Evolutionary conservation across 2,888 invertebrate species (phyloP).

Genomic region (Agrilus biguttatus): DNA sequence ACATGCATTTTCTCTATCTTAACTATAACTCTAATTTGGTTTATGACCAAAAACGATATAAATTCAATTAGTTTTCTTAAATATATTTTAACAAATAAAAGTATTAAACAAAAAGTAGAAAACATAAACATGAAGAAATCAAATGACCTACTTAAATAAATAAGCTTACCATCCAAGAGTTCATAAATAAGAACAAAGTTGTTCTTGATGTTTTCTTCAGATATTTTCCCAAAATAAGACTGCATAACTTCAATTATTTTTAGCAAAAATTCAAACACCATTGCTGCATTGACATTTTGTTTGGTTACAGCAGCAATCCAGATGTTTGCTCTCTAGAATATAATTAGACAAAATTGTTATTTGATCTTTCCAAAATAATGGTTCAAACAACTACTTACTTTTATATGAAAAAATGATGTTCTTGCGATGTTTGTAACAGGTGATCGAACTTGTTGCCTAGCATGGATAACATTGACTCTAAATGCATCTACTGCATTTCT

Average conservation of each 20-base stretch:
- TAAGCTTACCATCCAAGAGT: constrained; percentile 73
- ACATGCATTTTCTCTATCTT: too few species aligned
- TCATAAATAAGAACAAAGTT: constrained; percentile 99
- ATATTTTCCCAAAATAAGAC: constrained; percentile 98
- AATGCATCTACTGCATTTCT: constrained; percentile 99
- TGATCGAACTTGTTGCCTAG: constrained; percentile 94
- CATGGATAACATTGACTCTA: constrained; percentile 98
- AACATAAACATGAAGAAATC: too few species aligned
- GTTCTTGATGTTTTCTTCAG: constrained; percentile 99
- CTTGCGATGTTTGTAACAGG: constrained; percentile 99
- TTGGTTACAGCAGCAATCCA: constrained; percentile 99
- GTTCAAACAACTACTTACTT: constrained; percentile 39
- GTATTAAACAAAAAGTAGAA: too few species aligned
- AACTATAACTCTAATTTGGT: too few species aligned
- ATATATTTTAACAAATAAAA: too few species aligned
- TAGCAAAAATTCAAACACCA: constrained; percentile 98
- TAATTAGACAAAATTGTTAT: not conserved
- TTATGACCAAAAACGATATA: too few species aligned
- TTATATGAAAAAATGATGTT: constrained; percentile 98
- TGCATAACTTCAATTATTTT: constrained; percentile 99
- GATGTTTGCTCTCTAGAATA: constrained; percentile 83
- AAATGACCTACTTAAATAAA: too few species aligned
- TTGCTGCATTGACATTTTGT: constrained; percentile 99
- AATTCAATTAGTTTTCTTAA: too few species aligned
- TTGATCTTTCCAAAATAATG: not conserved